phyloP scores from a whole-genome alignment of 2,113 vertebrate genomes.

The Entomyzon cyanotis region DNA sequence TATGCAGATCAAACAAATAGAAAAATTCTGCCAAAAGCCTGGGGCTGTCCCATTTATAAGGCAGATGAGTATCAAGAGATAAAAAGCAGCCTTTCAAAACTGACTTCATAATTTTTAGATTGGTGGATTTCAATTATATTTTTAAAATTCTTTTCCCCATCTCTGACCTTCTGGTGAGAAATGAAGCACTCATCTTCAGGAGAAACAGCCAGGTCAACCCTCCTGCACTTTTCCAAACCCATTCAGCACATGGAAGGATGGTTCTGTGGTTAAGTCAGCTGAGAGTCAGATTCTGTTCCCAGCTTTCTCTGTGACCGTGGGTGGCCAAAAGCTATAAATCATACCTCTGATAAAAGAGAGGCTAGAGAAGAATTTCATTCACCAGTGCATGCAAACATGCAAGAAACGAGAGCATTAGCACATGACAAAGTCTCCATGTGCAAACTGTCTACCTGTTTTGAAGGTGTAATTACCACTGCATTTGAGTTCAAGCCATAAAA shows the following conservation, averaged over 20 bases:
- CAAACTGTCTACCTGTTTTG: background rate
- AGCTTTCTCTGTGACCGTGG: background rate
- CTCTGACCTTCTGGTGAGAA: background rate
- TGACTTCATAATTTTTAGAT: background rate
- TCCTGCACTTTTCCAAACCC: background rate
- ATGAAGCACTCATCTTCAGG: background rate
- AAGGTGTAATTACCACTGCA: background rate
- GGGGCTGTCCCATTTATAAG: background rate
- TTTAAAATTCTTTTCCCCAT: background rate
- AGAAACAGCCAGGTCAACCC: background rate
- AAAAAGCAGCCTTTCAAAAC: background rate
- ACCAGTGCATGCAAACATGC: background rate
- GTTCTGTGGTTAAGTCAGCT: background rate
- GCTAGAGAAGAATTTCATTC: background rate
- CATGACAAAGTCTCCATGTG: background rate
- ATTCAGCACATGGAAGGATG: background rate
- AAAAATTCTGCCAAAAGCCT: background rate
- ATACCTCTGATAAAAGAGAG: background rate
- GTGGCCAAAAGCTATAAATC: background rate
- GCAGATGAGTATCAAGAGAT: background rate
- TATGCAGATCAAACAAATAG: background rate
- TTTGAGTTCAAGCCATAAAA: background rate
- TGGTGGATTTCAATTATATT: background rate
- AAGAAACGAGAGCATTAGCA: background rate
- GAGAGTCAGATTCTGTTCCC: background rate